Base-by-base conservation (phyloP, 2,113 vertebrate genomes). In the Cephalopterus ornatus region DNA sequence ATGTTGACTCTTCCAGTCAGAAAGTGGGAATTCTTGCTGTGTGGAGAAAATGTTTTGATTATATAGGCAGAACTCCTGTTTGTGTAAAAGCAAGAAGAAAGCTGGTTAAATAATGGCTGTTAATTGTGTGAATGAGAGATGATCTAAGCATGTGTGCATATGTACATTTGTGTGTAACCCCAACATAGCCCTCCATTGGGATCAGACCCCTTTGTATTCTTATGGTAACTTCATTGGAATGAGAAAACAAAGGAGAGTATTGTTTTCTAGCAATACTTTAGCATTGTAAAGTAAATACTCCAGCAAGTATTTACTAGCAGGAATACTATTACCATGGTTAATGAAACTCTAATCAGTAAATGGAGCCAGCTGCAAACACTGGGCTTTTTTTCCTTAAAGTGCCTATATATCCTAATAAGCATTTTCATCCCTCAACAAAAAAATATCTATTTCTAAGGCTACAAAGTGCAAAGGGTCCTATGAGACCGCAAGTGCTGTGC, bases 231-330 rank as follows among this genome's bases (percentile, higher is more conserved):
- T 95, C 65, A 91, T 18, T 78, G 73, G 49, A 95, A 88, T 41
- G 27, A 95, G 76, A 86, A 88, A 93, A 95, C 92, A 96, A 94
- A 93, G 88, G 21, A 50, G 21, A 91, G 37, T 91, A 92, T 81
- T 97, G 93, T 95, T 89, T 95, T 87, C 80, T 71, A 95, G 68
- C 76, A 89, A 63, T 87, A 68, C 76, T 92, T 97, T 21, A 87
- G 30, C 80, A 87, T 12, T 84, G 76, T 81, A 86, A 94, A 92
- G 76, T 59, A 93, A 97, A 93, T 95, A 96, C 70, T 95, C 20
- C 52, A 89, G 65, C 86, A 94, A 91, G 88, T 84, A 96, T 97
- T 95, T 96, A 94, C 93, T 95, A 94, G 91, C 88, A 90, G 86
- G 50, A 95, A 92, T 91, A 95, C n/a, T 89, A 86, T 95, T 93